phyloP scores from a whole-genome alignment of 2,888 invertebrate genomes.

The Chloroclysta siterata region DNA sequence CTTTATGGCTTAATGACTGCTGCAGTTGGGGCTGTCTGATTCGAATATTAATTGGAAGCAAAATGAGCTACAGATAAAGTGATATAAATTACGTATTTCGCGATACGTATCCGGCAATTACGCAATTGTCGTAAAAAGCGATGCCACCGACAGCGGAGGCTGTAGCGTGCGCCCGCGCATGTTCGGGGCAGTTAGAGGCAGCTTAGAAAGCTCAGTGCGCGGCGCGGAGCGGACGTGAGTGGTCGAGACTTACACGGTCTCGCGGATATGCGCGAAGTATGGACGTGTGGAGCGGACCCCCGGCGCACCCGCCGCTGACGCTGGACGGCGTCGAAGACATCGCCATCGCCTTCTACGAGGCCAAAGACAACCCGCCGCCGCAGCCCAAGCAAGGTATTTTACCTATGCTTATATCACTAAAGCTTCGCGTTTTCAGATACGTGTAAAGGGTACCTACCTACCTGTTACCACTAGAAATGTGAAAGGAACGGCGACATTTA shows the following conservation, averaged over 20 bases:
- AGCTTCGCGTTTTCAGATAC: constrained; percentile 13
- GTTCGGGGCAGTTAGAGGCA: constrained; percentile 19
- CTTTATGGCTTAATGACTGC: too few species aligned
- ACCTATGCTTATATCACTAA: constrained; percentile 1
- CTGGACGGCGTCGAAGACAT: constrained; percentile 92
- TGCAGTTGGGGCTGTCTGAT: not conserved
- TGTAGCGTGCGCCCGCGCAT: constrained; percentile 33
- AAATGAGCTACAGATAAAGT: not conserved
- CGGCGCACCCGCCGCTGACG: constrained; percentile 86
- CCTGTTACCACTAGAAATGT: constrained; percentile 13
- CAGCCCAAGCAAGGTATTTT: constrained; percentile 66
- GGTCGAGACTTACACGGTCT: constrained; percentile 64
- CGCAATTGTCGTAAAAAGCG: constrained; percentile 23
- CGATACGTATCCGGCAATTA: not conserved
- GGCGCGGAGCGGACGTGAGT: constrained; percentile 70
- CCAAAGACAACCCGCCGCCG: constrained; percentile 75
- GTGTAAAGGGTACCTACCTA: not conserved
- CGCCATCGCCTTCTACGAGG: constrained; percentile 92
- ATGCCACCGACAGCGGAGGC: constrained; percentile 22
- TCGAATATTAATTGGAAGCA: not conserved
- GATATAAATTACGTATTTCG: not conserved
- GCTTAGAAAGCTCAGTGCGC: constrained; percentile 72
- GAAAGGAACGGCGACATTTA: constrained; percentile 9
- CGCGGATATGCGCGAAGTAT: constrained; percentile 81
- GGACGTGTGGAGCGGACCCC: constrained; percentile 90